Percentiles rank a stretch among this genome's conserved stretches.
These are phyloP conservation scores for Ecliptopera silaceata DNA, from an alignment of 2,888 invertebrate species.

Conservation along the genomic window DNA sequence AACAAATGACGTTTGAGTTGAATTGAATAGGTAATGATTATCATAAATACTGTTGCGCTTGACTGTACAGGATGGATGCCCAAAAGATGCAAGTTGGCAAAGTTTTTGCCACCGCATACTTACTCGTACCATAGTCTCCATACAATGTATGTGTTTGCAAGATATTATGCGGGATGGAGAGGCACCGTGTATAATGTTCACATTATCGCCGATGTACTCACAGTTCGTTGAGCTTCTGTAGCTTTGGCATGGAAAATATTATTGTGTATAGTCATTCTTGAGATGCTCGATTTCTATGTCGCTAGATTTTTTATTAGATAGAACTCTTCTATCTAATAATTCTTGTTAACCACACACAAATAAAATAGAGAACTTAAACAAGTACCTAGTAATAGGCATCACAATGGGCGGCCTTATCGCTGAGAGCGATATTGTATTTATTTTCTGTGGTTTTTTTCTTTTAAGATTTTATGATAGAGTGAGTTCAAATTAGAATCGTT, in stretches of 20 bases:
- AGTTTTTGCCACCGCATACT: conserved; percentile 63
- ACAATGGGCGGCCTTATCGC: too few relatives aligned
- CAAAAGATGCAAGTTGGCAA: conserved; percentile 70
- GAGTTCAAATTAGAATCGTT: too few relatives aligned
- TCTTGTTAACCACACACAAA: too few relatives aligned
- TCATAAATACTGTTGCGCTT: conserved; percentile 33
- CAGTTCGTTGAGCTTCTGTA: conserved; percentile 61
- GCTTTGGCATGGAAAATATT: conserved; percentile 32
- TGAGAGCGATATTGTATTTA: too few relatives aligned
- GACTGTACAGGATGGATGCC: conserved; percentile 53
- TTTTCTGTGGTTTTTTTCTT: too few relatives aligned
- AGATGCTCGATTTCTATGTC: conserved; percentile 16
- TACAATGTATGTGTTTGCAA: conserved; percentile 48
- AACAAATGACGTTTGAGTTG: neutral
- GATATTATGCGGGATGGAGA: conserved; percentile 75
- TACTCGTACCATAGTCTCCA: conserved; percentile 5
- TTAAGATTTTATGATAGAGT: too few relatives aligned
- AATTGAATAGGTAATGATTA: neutral
- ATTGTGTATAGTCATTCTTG: conserved; percentile 27
- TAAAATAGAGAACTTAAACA: too few relatives aligned
- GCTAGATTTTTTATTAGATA: conserved; percentile 3
- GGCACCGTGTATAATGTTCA: conserved; percentile 75
- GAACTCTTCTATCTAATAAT: too few relatives aligned
- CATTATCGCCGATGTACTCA: conserved; percentile 76
- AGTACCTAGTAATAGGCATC: too few relatives aligned